These are phyloP conservation scores for Tapirus terrestris DNA, from an alignment of 2,113 vertebrate species.

Conservation along the genomic window DNA sequence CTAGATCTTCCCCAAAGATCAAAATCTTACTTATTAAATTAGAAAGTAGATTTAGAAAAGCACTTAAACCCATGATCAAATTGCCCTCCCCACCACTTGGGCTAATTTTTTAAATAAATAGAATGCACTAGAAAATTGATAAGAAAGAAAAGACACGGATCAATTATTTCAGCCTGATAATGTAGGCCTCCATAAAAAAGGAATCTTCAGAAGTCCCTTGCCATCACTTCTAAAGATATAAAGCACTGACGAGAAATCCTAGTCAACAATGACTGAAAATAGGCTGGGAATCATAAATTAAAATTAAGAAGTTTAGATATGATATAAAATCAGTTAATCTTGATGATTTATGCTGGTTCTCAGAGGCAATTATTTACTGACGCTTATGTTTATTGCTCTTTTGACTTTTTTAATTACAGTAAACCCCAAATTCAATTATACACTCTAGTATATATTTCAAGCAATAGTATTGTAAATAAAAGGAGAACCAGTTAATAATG, in stretches of 20 bases:
- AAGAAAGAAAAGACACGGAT: not conserved
- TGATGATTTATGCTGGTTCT: constrained; percentile 84
- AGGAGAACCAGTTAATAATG: constrained; percentile 85
- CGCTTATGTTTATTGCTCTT: constrained; percentile 86
- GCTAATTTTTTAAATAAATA: constrained; percentile 39
- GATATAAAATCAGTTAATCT: constrained; percentile 85
- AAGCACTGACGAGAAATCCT: constrained; percentile 66
- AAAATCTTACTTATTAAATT: not conserved
- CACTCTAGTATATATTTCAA: constrained; percentile 82
- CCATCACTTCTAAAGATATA: constrained; percentile 14
- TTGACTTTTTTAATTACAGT: constrained; percentile 87
- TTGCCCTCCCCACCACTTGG: not conserved
- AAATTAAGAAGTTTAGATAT: constrained; percentile 85
- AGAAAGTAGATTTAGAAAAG: constrained; percentile 1
- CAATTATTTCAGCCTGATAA: not conserved
- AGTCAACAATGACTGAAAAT: constrained; percentile 78
- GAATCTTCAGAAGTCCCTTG: not conserved
- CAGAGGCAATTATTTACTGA: constrained; percentile 84
- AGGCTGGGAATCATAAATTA: constrained; percentile 82
- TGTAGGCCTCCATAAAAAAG: not conserved
- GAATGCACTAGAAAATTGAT: not conserved
- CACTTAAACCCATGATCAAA: not conserved
- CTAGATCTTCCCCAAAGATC: not conserved
- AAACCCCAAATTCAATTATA: constrained; percentile 87
- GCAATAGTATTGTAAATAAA: constrained; percentile 85